Conservation (phyloP, 2,888 invertebrate species). For the Mimas tiliae region DNA sequence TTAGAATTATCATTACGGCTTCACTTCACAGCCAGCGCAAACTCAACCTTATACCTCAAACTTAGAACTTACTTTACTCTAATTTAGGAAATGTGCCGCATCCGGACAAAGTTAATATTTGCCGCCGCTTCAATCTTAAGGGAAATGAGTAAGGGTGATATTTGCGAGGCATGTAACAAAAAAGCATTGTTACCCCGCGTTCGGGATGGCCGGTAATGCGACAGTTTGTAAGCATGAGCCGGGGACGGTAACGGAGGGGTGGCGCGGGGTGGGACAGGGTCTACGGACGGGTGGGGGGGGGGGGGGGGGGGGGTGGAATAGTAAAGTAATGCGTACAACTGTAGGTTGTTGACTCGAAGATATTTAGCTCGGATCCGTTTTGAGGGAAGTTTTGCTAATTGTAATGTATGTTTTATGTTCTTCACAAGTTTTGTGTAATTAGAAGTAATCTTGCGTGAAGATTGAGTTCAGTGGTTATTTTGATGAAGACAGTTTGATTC, state of each 20-base stretch:
- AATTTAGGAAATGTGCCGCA: constrained; percentile 39
- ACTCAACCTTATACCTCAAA: constrained; percentile 48
- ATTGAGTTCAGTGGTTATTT: background rate
- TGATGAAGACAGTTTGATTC: background rate
- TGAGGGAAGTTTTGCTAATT: constrained; percentile 26
- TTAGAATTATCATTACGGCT: constrained; percentile 74
- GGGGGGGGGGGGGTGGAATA: constrained; percentile 42
- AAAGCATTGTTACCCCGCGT: constrained; percentile 14
- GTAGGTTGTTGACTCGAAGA: constrained; percentile 58
- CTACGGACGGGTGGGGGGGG: constrained; percentile 43
- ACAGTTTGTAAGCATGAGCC: constrained; percentile 85
- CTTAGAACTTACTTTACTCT: constrained; percentile 58
- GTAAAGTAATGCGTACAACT: constrained; percentile 78
- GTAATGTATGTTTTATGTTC: constrained; percentile 27
- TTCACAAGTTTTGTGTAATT: background rate
- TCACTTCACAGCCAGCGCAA: constrained; percentile 49
- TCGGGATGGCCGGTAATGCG: constrained; percentile 79
- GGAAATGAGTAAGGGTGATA: constrained; percentile 50
- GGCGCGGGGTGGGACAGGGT: constrained; percentile 38
- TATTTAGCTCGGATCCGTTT: constrained; percentile 26
- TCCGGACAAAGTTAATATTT: constrained; percentile 46
- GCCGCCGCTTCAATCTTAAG: constrained; percentile 45
- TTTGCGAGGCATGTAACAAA: constrained; percentile 49
- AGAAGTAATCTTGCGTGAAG: background rate
- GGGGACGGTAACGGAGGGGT: constrained; percentile 56